Percentiles rank a stretch among this genome's conserved stretches.
These are phyloP conservation scores for Plestiodon gilberti DNA, from an alignment of 2,113 vertebrate genomes.

Conservation along the genomic window DNA sequence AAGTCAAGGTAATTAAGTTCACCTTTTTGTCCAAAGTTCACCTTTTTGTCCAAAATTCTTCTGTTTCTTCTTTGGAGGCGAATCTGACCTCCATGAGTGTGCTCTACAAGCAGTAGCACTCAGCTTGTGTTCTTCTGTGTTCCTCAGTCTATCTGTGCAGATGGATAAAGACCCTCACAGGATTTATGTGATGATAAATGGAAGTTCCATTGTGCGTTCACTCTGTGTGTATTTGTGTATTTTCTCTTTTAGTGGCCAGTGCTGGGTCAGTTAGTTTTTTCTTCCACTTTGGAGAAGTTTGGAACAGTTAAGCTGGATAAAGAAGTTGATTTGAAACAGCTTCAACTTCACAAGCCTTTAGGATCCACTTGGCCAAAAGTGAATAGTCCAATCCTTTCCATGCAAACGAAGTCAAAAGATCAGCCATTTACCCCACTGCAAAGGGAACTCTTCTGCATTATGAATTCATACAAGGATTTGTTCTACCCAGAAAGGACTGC, in stretches of 20 bases:
- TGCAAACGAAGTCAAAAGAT: conserved; percentile 26
- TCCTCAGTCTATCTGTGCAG: not conserved
- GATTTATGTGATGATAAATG: not conserved
- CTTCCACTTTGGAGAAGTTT: conserved; percentile 75
- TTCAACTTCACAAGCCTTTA: conserved; percentile 86
- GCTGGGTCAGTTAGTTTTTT: conserved; percentile 83
- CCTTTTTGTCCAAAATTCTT: not conserved
- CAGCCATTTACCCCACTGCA: conserved; percentile 80
- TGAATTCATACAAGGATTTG: conserved; percentile 90
- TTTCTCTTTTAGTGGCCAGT: conserved; percentile 83
- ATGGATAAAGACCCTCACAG: not conserved
- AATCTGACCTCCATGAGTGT: not conserved
- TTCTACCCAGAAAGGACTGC: conserved; percentile 86
- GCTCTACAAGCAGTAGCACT: not conserved
- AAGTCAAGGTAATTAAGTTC: conserved; percentile 80
- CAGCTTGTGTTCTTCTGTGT: too few species aligned
- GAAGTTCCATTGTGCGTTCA: not conserved
- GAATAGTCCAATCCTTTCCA: conserved; percentile 74
- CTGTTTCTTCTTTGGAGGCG: not conserved
- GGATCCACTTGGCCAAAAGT: conserved; percentile 80
- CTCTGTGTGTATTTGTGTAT: not conserved
- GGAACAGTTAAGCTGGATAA: conserved; percentile 75
- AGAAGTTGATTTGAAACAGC: conserved; percentile 74
- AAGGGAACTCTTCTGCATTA: conserved; percentile 88
- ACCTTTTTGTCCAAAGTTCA: not conserved